Base-by-base conservation (phyloP, 2,888 invertebrate genomes). In the Synergus itoensis region DNA sequence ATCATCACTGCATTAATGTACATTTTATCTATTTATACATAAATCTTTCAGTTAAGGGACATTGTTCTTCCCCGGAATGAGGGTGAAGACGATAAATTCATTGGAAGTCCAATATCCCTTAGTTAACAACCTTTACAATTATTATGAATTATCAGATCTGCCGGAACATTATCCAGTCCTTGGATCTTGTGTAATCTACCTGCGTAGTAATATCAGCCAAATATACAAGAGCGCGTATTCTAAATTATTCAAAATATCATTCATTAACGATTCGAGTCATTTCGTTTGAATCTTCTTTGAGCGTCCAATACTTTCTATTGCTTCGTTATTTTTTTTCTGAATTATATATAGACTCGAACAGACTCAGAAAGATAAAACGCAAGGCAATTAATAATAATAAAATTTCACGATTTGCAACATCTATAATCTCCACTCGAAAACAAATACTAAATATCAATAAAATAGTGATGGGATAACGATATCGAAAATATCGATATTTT, bases 1-100 rank as follows among this genome's bases (percentile, higher is more conserved):
- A 88, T 89, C 85, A 86, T 88, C 87, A 88, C 87, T 88, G 88
- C 84, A 87, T 89, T 89, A 90, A 89, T 91, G 88, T 91, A 91
- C 91, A 91, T 88, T 89, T 89, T 84, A 75, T 78, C 76, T 79
- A 63, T 83, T 89, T 89, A 90, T 90, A 91, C 88, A 91, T 91
- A 89, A 89, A 91, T 89, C 89, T 91, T 91, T 90, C 83, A 89
- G 82, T 84, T 81, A 88, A 90, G 87, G 86, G 67, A 83, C 86
- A 84, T 77, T 84, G 86, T 45, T 85, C 86, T 88, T 87, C 86
- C 80, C 53, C 76, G 77, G 78, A 80, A 79, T 80, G 69, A 14
- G 79, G 76, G 81, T 73, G 11, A 14, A 45, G 48, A 53, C 69
- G 69, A 73, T 53, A 36, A 36, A 48, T 73, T 84, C 76, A 84